Conservation (phyloP, 2,797 vertebrate species). For the Dallia pectoralis region DNA sequence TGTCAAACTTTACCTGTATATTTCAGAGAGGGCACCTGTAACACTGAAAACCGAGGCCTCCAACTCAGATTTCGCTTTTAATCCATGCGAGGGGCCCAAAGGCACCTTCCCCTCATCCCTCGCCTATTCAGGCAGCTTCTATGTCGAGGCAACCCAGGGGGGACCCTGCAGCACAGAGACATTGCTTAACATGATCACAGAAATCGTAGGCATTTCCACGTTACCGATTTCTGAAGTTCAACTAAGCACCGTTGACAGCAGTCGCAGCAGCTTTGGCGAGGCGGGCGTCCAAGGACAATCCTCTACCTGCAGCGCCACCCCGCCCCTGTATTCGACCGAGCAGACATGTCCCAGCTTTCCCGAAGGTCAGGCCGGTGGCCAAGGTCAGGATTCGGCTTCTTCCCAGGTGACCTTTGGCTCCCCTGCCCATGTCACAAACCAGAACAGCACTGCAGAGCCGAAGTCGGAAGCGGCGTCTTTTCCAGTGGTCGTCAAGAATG, state of each 20-base stretch:
- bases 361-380: slow-evolving; percentile 68
- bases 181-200: slow-evolving; percentile 96
- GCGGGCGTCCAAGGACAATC: slow-evolving; percentile 71
- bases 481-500: slow-evolving; percentile 85
- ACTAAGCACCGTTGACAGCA: slow-evolving; percentile 68
- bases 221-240: slow-evolving; percentile 82
- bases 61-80: slow-evolving; percentile 79
- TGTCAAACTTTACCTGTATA: slow-evolving; percentile 61
- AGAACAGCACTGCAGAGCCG: slow-evolving; percentile 63
- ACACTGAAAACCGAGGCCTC: slow-evolving; percentile 82
- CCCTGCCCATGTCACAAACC: slow-evolving; percentile 50
- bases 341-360: slow-evolving; percentile 75
- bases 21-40: slow-evolving; percentile 72
- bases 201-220: slow-evolving; percentile 92
- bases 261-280: slow-evolving; percentile 66
- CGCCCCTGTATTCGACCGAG: slow-evolving; percentile 70
- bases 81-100: slow-evolving; percentile 78
- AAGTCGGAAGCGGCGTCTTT: slow-evolving; percentile 75
- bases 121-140: slow-evolving; percentile 97
- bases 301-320: slow-evolving; percentile 72
- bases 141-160: slow-evolving; percentile 92
- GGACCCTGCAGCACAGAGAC: slow-evolving; percentile 92
- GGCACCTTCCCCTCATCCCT: slow-evolving; percentile 80
- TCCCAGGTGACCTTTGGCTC: slow-evolving; percentile 68
- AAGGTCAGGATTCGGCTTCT: slow-evolving; percentile 70